Evolutionary conservation across 1,140 invertebrate species (phyloP).

Genomic region (Agrypnia vestita): DNA sequence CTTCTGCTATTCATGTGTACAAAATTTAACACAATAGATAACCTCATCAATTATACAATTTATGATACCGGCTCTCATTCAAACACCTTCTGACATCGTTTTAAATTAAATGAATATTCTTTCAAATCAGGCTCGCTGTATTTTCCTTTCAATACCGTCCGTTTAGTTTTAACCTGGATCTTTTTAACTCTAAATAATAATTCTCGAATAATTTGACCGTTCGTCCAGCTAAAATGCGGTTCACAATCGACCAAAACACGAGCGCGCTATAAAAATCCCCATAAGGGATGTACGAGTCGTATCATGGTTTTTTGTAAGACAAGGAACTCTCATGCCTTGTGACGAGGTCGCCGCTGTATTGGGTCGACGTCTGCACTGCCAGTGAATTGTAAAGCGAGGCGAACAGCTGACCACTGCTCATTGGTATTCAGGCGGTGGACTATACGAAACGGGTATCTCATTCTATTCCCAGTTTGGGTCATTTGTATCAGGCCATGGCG

Average conservation of each 20-base stretch:
- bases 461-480: constrained; percentile 40
- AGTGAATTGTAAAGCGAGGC: neutral
- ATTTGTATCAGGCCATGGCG: constrained; percentile 46
- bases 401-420: constrained; percentile 12
- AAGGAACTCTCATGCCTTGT: neutral
- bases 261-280: neutral
- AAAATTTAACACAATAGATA: neutral
- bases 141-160: constrained; percentile 3
- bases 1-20: constrained; percentile 19
- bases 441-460: constrained; percentile 13
- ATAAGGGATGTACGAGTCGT: too few relatives aligned
- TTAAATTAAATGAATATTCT: neutral
- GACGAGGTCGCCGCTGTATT: constrained; percentile 1
- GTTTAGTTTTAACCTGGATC: neutral
- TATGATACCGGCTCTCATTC: neutral
- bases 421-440: constrained; percentile 30
- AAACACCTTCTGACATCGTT: constrained; percentile 15
- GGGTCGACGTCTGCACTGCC: neutral
- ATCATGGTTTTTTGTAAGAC: too few relatives aligned
- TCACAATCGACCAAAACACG: neutral
- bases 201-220: neutral
- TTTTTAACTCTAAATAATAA: constrained; percentile 14
- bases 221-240: neutral
- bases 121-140: neutral
- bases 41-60: constrained; percentile 8